Conservation (phyloP, 2,888 invertebrate species). For the Saturnia japonica region DNA sequence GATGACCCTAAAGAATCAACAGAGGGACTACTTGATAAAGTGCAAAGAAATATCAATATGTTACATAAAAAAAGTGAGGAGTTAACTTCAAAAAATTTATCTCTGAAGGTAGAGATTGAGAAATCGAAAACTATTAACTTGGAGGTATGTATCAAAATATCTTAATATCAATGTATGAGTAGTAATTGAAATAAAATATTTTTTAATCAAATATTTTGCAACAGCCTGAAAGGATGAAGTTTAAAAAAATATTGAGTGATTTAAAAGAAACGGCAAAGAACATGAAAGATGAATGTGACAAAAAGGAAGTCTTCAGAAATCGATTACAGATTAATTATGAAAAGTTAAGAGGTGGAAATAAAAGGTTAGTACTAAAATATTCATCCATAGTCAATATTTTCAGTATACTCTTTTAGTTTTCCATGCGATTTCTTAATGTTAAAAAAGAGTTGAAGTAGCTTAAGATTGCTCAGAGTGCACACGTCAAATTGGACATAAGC, state of each 20-base stretch:
- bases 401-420: too few relatives aligned
- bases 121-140: conserved; percentile 53
- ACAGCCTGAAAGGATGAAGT: conserved; percentile 66
- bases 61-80: conserved; percentile 69
- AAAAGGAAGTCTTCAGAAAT: conserved; percentile 82
- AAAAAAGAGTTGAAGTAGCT: too few relatives aligned
- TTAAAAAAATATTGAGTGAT: conserved; percentile 54
- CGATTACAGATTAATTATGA: conserved; percentile 85
- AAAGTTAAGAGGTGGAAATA: conserved; percentile 75
- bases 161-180: background rate
- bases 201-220: conserved; percentile 26
- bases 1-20: conserved; percentile 47
- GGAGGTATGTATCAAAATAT: conserved; percentile 48
- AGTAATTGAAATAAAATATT: background rate
- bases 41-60: conserved; percentile 56
- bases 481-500: too few relatives aligned
- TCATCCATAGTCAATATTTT: background rate
- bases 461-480: too few relatives aligned
- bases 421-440: too few relatives aligned
- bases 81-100: conserved; percentile 64
- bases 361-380: conserved; percentile 52
- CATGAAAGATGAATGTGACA: conserved; percentile 71
- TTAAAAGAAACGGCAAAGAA: conserved; percentile 66
- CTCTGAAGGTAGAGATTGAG: conserved; percentile 66
- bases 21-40: conserved; percentile 59